A percentile compares a stretch with the other conserved stretches of the same genome.
phyloP scores from a whole-genome alignment of 2,113 vertebrate genomes.

The Struthidea cinerea region DNA sequence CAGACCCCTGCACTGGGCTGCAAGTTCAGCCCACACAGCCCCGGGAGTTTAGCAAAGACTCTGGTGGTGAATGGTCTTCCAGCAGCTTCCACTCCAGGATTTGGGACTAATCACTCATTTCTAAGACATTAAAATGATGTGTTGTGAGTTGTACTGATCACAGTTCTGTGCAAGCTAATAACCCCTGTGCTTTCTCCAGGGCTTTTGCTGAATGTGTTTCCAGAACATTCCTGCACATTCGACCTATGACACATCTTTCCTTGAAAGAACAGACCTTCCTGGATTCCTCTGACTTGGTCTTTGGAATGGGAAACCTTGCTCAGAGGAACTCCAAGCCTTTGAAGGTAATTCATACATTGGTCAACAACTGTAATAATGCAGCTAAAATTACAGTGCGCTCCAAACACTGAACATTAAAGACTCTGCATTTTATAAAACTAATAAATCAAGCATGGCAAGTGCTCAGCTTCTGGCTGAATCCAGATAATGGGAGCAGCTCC shows the following conservation, averaged over 20 bases:
- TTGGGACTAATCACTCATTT: neutral
- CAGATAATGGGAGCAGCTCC: constrained; percentile 26
- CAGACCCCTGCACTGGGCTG: neutral
- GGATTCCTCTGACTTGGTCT: constrained; percentile 42
- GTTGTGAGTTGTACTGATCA: neutral
- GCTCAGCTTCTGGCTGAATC: constrained; percentile 29
- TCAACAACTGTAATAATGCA: constrained; percentile 67
- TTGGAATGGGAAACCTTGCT: constrained; percentile 54
- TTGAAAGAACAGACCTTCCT: constrained; percentile 56
- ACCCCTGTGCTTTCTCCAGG: neutral
- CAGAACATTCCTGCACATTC: constrained; percentile 21
- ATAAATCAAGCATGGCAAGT: constrained; percentile 64
- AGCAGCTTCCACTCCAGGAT: neutral
- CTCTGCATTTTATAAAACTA: constrained; percentile 65
- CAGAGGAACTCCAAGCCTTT: constrained; percentile 64
- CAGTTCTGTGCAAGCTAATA: neutral
- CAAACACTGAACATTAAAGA: constrained; percentile 68
- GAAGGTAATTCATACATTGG: constrained; percentile 72
- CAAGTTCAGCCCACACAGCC: fast-evolving
- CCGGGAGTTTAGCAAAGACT: neutral
- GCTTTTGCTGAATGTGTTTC: neutral
- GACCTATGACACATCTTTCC: constrained; percentile 20
- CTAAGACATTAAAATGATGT: neutral
- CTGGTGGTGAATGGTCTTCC: neutral
- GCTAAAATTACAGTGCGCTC: constrained; percentile 59